phyloP scores from a whole-genome alignment of 2,113 vertebrate genomes.

The Myotis brandtii region DNA sequence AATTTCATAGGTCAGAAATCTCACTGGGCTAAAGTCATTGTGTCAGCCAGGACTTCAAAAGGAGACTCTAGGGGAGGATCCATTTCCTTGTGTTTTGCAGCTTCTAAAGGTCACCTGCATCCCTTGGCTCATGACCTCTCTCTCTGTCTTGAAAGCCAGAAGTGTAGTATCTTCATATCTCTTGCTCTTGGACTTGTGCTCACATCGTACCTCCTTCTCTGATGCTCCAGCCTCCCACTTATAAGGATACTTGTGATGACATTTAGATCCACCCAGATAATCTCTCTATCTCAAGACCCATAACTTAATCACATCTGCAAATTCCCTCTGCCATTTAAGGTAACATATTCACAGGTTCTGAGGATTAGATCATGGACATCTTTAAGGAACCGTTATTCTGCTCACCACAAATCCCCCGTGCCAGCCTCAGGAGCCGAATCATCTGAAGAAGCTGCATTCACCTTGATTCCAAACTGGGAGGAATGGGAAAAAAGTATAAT shows the following conservation, averaged over 20 bases:
- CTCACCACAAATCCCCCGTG: neutral
- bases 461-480: neutral
- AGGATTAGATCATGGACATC: neutral
- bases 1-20: neutral
- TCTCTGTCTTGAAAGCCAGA: neutral
- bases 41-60: neutral
- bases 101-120: neutral
- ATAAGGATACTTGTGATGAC: neutral
- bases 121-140: neutral
- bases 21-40: neutral
- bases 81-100: neutral
- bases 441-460: neutral
- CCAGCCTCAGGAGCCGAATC: neutral
- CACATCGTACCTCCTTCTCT: neutral
- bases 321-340: neutral
- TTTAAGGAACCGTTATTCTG: neutral
- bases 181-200: neutral
- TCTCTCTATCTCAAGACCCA: neutral
- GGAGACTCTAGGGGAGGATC: neutral
- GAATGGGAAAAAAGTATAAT: neutral
- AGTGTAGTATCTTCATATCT: neutral
- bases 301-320: neutral
- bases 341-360: neutral
- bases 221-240: neutral
- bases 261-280: neutral